These are phyloP conservation scores for Cheilosia variabilis DNA, from an alignment of 2,888 invertebrate species.

Conservation along the genomic window DNA sequence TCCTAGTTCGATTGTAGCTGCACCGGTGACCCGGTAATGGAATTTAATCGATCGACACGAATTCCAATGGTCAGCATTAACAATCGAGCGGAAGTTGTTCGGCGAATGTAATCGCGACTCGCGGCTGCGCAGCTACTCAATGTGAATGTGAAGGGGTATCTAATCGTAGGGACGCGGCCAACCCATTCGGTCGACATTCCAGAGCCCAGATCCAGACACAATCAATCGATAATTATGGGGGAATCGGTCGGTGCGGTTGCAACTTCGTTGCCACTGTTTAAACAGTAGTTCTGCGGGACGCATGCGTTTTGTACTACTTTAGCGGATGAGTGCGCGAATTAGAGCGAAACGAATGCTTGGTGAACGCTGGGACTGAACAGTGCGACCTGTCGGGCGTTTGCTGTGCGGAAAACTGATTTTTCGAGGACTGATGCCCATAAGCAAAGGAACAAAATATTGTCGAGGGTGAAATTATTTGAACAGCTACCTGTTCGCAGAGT, in stretches of 20 bases:
- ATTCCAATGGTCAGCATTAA: conserved; percentile 28
- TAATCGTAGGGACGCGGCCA: conserved; percentile 28
- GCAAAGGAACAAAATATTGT: too few relatives aligned
- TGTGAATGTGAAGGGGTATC: conserved; percentile 26
- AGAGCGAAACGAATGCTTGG: conserved; percentile 12
- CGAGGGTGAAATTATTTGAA: too few relatives aligned
- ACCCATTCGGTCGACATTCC: conserved; percentile 46
- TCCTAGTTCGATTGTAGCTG: background rate
- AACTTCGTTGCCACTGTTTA: conserved; percentile 33
- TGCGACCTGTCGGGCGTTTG: background rate
- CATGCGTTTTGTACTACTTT: conserved; percentile 20
- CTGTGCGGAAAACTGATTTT: too few relatives aligned
- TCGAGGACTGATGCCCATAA: too few relatives aligned
- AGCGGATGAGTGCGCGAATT: conserved; percentile 42
- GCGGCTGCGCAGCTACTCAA: background rate
- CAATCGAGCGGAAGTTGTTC: conserved; percentile 53
- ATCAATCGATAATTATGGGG: conserved; percentile 42
- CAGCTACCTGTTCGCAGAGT: too few relatives aligned
- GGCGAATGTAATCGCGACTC: conserved; percentile 36
- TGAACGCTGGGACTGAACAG: background rate
- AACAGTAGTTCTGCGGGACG: conserved; percentile 13
- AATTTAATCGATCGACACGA: conserved; percentile 41
- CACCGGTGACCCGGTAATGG: conserved; percentile 50
- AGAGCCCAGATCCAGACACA: background rate
- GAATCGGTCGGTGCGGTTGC: conserved; percentile 8